phyloP scores from a whole-genome alignment of 2,113 vertebrate species.

The Procavia capensis region DNA sequence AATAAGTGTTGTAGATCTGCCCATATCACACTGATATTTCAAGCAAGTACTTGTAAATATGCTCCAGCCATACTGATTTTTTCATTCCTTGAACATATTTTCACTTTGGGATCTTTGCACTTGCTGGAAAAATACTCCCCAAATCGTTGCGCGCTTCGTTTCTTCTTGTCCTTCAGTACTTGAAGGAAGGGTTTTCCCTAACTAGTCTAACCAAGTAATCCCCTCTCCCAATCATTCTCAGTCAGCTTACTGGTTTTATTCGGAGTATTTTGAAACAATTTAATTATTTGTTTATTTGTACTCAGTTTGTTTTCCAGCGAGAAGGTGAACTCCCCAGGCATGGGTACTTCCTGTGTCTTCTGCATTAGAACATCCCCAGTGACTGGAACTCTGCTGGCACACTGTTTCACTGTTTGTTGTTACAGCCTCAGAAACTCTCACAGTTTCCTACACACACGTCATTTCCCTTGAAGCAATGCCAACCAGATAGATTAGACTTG shows the following conservation, averaged over 20 bases:
- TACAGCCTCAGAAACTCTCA: not conserved
- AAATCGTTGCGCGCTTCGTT: not conserved
- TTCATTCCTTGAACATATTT: not conserved
- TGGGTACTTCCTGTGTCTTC: not conserved
- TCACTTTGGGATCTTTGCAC: not conserved
- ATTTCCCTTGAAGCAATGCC: not conserved
- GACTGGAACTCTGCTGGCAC: not conserved
- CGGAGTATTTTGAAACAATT: not conserved
- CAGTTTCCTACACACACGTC: not conserved
- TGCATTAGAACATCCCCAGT: not conserved
- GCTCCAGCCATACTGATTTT: not conserved
- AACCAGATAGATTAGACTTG: not conserved
- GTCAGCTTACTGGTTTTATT: not conserved
- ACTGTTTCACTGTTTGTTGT: not conserved
- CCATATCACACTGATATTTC: not conserved
- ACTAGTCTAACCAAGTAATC: not conserved
- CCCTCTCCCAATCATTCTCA: accelerated
- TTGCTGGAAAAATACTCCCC: not conserved
- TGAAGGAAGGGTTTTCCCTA: not conserved
- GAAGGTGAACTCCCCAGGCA: not conserved
- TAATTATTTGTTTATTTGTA: not conserved
- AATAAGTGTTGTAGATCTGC: not conserved
- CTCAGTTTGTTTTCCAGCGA: not conserved
- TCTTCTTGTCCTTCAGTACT: not conserved
- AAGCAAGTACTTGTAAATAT: not conserved